These are phyloP conservation scores for Silvanus unidentatus DNA, from an alignment of 2,888 invertebrate species.

Conservation along the genomic window DNA sequence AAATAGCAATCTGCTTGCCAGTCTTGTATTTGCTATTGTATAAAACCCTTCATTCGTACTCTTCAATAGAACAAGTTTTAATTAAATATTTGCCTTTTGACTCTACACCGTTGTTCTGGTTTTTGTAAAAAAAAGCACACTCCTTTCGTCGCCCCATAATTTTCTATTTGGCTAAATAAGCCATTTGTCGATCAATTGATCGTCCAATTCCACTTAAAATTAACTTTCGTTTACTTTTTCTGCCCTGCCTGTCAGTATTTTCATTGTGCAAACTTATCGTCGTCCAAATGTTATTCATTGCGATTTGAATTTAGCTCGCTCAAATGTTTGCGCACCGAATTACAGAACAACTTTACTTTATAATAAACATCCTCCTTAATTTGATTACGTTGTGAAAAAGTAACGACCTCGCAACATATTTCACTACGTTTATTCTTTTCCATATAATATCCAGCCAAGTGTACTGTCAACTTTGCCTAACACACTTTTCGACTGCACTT, in stretches of 20 bases:
- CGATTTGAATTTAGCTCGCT: too few species aligned
- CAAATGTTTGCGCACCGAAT: too few species aligned
- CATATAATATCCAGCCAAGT: slow-evolving; percentile 28
- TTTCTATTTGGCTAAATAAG: slow-evolving; percentile 5
- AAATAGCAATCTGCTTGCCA: slow-evolving; percentile 17
- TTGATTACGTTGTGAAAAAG: too few species aligned
- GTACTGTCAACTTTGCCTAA: slow-evolving; percentile 19
- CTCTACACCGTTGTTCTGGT: slow-evolving; percentile 9
- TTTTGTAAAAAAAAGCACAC: not conserved
- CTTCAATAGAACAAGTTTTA: slow-evolving; percentile 20
- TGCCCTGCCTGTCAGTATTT: too few species aligned
- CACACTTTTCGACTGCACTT: slow-evolving; percentile 17
- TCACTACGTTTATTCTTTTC: too few species aligned
- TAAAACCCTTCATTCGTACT: slow-evolving; percentile 16
- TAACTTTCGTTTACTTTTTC: too few species aligned
- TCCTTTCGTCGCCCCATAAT: not conserved
- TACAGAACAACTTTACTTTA: too few species aligned
- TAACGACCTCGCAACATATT: too few species aligned
- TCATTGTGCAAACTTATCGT: too few species aligned
- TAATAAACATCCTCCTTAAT: too few species aligned
- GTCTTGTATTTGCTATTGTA: slow-evolving; percentile 15
- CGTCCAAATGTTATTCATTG: too few species aligned
- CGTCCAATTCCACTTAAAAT: too few species aligned
- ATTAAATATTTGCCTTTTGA: slow-evolving; percentile 22
- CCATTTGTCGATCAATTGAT: not conserved